Percentiles rank a stretch among this genome's conserved stretches.
phyloP scores from a whole-genome alignment of 2,888 invertebrate genomes.

The Eueremaeus valkanovi region DNA sequence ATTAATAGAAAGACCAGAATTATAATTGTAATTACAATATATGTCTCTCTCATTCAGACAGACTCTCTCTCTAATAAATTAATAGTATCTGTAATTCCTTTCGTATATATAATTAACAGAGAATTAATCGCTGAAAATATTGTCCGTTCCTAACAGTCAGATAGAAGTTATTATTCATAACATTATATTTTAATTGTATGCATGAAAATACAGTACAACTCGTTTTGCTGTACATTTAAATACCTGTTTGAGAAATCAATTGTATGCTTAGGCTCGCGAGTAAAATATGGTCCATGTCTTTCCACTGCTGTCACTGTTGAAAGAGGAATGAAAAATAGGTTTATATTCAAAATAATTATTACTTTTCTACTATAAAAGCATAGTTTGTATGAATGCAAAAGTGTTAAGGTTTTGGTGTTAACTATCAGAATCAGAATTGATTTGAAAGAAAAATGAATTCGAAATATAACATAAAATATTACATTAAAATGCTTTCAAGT shows the following conservation, averaged over 20 bases:
- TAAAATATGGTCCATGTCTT: conserved; percentile 39
- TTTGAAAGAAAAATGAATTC: too few relatives aligned
- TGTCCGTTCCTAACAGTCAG: background rate
- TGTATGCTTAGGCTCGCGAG: conserved; percentile 38
- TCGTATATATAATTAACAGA: background rate
- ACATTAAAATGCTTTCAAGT: too few relatives aligned
- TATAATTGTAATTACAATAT: background rate
- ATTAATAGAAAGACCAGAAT: background rate
- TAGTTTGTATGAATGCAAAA: background rate
- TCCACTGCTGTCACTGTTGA: conserved; percentile 1
- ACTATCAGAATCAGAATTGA: background rate
- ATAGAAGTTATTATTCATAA: background rate
- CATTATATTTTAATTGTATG: background rate
- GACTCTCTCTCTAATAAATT: background rate
- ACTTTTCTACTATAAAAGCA: background rate
- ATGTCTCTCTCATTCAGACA: background rate
- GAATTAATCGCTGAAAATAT: background rate
- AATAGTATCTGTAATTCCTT: background rate
- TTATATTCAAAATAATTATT: conserved; percentile 25
- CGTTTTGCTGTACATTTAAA: background rate
- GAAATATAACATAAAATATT: too few relatives aligned
- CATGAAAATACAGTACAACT: background rate
- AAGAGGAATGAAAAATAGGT: background rate
- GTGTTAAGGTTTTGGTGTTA: background rate
- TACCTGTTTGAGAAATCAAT: conserved; percentile 42